Evolutionary conservation across 2,888 invertebrate genomes (phyloP), one percentile per base, ranked within the genome.

Genomic region (Drosophila atripex): DNA sequence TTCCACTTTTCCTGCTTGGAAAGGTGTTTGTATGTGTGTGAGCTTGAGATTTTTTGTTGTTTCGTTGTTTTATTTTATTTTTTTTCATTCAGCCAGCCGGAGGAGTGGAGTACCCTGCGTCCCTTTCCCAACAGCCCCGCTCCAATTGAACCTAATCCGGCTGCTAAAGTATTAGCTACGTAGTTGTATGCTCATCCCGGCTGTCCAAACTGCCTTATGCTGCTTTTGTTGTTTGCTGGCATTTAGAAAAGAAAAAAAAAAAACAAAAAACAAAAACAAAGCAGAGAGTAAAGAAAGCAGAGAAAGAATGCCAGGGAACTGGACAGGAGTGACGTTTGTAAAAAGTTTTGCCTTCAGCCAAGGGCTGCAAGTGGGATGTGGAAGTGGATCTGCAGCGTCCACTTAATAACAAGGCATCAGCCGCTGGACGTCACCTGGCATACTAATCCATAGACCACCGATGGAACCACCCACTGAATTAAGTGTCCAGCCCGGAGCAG

Each of bases 151-250:
- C 84, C 84, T 84, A 86, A 86, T 86, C 88, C 86, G 76, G 78
- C 86, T 80, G 88, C 78, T 85, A 84, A 85, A 78, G 88, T 80
- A 84, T 86, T 79, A 88, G 88, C 88, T 84, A 75, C 85, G 83
- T 87, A 73, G 87, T 84, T 83, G 76, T 86, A 73, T 87, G 76
- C 84, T 80, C 85, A 88, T 82, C 84, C 82, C 74, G 84, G 73
- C 84, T 84, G 86, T 86, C 82, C 85, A 85, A 84, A 76, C 86
- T 85, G 87, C 87, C 85, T 85, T 84, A 84, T 84, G 87, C 78
- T 82, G 78, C 87, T 87, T 78, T 78, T 84, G 76, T 87, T 84
- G 84, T 87, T 85, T 84, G 83, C 76, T 66, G 82, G 86, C 86
- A 82, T 82, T 82, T 80, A 80, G 83, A 66, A 82, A 78, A 77